Evolutionary conservation across 2,888 invertebrate genomes (phyloP).

Genomic region (Hydropsyche betteni): DNA sequence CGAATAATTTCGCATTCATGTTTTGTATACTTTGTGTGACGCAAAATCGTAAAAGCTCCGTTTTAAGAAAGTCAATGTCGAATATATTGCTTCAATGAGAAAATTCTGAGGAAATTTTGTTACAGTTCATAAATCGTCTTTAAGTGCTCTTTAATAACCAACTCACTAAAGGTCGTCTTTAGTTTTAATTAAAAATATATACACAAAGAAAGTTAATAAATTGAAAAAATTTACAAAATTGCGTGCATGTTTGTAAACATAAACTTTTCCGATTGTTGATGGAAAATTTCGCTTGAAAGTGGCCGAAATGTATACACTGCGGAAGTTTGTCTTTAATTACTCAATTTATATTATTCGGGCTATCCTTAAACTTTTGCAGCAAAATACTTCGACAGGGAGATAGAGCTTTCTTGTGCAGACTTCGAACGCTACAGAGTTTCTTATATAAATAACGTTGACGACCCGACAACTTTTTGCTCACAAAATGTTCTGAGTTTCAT

Average conservation of each 20-base stretch:
- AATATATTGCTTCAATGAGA: conserved; percentile 3
- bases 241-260: too few species aligned
- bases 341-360: conserved; percentile 5
- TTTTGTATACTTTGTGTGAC: neutral
- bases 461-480: conserved; percentile 14
- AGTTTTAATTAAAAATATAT: too few species aligned
- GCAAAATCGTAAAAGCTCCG: conserved; percentile 8
- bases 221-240: too few species aligned
- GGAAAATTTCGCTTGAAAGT: neutral
- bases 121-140: neutral
- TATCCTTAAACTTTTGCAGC: conserved; percentile 13
- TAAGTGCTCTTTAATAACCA: too few species aligned
- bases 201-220: too few species aligned
- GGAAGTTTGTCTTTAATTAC: neutral
- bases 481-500: too few species aligned
- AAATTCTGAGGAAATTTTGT: conserved; percentile 7
- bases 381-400: conserved; percentile 2
- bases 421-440: conserved; percentile 15
- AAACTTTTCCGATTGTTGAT: too few species aligned
- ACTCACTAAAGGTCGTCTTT: too few species aligned
- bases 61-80: conserved; percentile 15
- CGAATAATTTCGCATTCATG: too few species aligned
- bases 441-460: conserved; percentile 18
- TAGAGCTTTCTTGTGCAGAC: conserved; percentile 11
- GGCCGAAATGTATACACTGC: neutral